Percentiles rank a stretch among this genome's conserved stretches.
Conservation (phyloP, 2,888 invertebrate species). For the Amphipyra berbera region DNA sequence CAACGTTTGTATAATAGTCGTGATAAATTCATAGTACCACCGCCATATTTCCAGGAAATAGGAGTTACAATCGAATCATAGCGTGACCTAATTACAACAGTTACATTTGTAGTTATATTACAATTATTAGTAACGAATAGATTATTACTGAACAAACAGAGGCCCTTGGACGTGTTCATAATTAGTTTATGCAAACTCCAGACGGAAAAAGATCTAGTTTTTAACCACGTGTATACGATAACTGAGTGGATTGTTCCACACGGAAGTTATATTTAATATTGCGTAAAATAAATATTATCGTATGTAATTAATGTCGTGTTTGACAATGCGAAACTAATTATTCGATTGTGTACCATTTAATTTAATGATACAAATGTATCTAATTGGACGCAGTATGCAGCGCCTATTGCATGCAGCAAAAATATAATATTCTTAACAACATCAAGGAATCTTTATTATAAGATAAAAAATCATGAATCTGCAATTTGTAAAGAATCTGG, state of each 20-base stretch:
- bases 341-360: constrained; percentile 48
- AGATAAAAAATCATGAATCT: constrained; percentile 6
- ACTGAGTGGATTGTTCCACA: constrained; percentile 63
- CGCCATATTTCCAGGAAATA: constrained; percentile 70
- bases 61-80: constrained; percentile 67
- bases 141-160: constrained; percentile 66
- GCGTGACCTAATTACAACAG: constrained; percentile 62
- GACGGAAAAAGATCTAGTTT: constrained; percentile 73
- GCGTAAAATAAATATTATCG: constrained; percentile 62
- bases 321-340: constrained; percentile 68
- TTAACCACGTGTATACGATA: constrained; percentile 74
- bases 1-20: constrained; percentile 51
- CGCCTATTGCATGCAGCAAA: neutral
- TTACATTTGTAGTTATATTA: constrained; percentile 63
- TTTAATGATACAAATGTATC: constrained; percentile 29
- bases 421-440: neutral
- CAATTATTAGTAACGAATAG: constrained; percentile 63
- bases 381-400: constrained; percentile 12
- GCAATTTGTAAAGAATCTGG: constrained; percentile 14
- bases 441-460: neutral
- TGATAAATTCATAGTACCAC: constrained; percentile 68
- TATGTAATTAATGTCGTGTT: constrained; percentile 59
- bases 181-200: constrained; percentile 71
- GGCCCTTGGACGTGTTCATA: constrained; percentile 62
- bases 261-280: constrained; percentile 61